Evolutionary conservation across 1,140 invertebrate genomes (phyloP).

Genomic region (Asbolus verrucosus): DNA sequence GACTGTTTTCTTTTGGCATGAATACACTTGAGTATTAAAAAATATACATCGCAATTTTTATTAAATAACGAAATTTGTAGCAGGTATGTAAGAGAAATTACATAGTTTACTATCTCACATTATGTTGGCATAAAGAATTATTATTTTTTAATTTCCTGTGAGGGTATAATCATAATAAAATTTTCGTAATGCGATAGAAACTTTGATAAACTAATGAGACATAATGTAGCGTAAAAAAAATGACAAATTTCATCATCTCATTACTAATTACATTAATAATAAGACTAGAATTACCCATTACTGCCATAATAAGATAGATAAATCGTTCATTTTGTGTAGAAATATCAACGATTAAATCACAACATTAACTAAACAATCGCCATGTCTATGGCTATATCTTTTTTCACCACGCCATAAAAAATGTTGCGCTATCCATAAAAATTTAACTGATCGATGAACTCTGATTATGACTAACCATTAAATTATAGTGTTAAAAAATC

Average conservation of each 20-base stretch:
- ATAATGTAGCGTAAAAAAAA: conserved; percentile 40
- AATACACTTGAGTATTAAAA: too few relatives aligned
- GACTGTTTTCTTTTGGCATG: too few relatives aligned
- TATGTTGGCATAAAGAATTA: too few relatives aligned
- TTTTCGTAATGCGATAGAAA: conserved; percentile 34
- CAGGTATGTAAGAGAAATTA: too few relatives aligned
- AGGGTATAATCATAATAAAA: conserved; percentile 34
- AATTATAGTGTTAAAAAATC: conserved; percentile 18
- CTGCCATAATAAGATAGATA: conserved; percentile 22
- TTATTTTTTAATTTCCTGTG: conserved; percentile 22
- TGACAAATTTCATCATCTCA: conserved; percentile 43
- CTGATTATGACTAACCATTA: conserved; percentile 22
- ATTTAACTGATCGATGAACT: not conserved
- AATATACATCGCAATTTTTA: too few relatives aligned
- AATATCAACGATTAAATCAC: conserved; percentile 2
- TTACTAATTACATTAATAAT: conserved; percentile 17
- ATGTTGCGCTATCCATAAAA: not conserved
- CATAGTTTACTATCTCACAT: too few relatives aligned
- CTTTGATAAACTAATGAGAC: conserved; percentile 28
- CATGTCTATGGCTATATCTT: too few relatives aligned
- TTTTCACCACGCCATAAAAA: not conserved
- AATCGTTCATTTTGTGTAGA: conserved; percentile 27
- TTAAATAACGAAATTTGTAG: too few relatives aligned
- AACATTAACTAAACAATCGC: too few relatives aligned
- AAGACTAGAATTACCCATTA: conserved; percentile 17